phyloP scores from a whole-genome alignment of 2,113 vertebrate genomes.

The Hydropotes inermis region DNA sequence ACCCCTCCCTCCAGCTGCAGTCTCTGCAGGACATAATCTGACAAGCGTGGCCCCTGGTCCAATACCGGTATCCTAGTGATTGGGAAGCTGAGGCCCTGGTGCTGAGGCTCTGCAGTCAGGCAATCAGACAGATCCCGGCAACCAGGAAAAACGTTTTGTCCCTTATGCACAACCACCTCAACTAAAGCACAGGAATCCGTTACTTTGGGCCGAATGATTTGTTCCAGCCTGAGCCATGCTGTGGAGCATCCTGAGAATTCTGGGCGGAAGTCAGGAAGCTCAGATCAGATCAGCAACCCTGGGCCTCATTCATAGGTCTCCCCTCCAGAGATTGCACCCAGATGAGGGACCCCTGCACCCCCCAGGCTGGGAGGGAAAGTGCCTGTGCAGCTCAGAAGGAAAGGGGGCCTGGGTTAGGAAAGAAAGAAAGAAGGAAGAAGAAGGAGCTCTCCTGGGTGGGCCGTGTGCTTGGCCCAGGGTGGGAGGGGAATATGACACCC shows the following conservation, averaged over 20 bases:
- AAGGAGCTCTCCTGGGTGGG: neutral
- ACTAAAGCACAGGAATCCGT: neutral
- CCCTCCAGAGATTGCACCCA: neutral
- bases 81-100: neutral
- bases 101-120: neutral
- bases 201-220: neutral
- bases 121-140: neutral
- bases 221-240: neutral
- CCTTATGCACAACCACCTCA: neutral
- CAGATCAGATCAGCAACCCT: neutral
- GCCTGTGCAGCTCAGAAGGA: neutral
- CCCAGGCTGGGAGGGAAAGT: neutral
- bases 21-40: neutral
- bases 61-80: neutral
- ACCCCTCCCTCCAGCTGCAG: fast-evolving
- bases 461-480: too few relatives aligned
- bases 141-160: neutral
- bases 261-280: neutral
- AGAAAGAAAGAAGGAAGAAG: neutral
- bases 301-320: neutral
- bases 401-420: neutral
- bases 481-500: fast-evolving
- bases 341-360: neutral
- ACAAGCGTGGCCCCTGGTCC: neutral
- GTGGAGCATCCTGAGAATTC: neutral